A percentile compares a stretch with the other conserved stretches of the same genome.
phyloP scores from a whole-genome alignment of 1,140 invertebrate species.

The Triops cancriformis region DNA sequence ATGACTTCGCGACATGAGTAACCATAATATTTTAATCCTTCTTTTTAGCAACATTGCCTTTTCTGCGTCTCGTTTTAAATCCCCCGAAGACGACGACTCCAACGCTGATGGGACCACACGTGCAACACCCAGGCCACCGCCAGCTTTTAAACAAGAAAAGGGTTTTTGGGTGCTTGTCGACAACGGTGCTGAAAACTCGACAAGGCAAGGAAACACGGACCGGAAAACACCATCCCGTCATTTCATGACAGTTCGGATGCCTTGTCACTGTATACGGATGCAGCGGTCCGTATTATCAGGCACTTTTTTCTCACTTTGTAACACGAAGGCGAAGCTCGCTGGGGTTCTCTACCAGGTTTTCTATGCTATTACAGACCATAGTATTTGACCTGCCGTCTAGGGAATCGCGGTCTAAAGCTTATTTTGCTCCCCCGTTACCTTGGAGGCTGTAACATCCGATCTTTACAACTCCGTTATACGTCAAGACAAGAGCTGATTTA shows the following conservation, averaged over 20 bases:
- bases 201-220: background rate
- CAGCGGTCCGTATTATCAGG: background rate
- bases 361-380: too few relatives aligned
- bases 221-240: background rate
- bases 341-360: too few relatives aligned
- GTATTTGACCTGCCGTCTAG: too few relatives aligned
- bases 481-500: background rate
- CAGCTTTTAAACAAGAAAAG: background rate
- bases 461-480: background rate
- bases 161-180: background rate
- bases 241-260: background rate
- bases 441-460: background rate
- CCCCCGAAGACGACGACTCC: background rate
- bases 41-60: background rate
- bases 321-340: background rate
- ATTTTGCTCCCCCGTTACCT: too few relatives aligned
- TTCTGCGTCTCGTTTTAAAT: background rate
- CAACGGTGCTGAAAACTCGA: background rate
- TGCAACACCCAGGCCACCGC: background rate
- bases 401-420: too few relatives aligned
- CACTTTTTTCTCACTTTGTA: background rate
- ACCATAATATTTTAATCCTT: background rate
- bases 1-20: background rate
- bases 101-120: background rate
- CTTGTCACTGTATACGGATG: background rate